These are phyloP conservation scores for Haemorhous mexicanus DNA, from an alignment of 2,113 vertebrate species.

Conservation along the genomic window DNA sequence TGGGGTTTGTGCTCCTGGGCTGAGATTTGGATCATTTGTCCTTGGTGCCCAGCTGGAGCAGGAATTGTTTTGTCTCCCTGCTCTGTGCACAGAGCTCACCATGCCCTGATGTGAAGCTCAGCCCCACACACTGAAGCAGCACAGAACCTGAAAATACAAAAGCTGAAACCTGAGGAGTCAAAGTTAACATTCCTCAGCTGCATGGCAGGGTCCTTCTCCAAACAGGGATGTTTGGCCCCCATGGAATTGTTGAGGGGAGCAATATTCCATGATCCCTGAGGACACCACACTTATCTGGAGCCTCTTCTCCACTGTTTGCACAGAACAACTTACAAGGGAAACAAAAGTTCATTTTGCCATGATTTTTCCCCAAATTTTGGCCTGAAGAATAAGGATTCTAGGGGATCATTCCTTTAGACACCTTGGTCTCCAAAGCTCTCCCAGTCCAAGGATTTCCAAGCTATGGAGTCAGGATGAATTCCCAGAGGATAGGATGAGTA, in stretches of 20 bases:
- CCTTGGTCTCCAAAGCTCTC: not conserved
- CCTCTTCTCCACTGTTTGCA: not conserved
- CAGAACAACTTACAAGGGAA: not conserved
- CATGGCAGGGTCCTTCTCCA: not conserved
- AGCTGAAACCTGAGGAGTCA: not conserved
- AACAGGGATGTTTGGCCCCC: too few species aligned
- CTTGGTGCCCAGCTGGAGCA: too few species aligned
- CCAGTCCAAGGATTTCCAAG: not conserved
- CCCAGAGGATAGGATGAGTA: not conserved
- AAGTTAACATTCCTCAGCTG: not conserved
- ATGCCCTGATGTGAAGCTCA: not conserved
- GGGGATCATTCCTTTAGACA: not conserved
- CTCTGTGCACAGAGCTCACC: not conserved
- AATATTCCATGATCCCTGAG: accelerated
- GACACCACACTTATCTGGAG: not conserved
- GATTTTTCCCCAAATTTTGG: not conserved
- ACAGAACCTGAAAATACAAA: not conserved
- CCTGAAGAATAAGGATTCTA: not conserved
- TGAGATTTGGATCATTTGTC: too few species aligned
- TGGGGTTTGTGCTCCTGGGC: too few species aligned
- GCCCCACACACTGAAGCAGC: not conserved
- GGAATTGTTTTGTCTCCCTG: too few species aligned
- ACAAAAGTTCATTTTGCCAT: not conserved
- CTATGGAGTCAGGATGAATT: not conserved
- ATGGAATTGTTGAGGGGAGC: too few species aligned